Conservation (phyloP, 2,113 vertebrate genomes). For the human (Homo sapiens) region DNA sequence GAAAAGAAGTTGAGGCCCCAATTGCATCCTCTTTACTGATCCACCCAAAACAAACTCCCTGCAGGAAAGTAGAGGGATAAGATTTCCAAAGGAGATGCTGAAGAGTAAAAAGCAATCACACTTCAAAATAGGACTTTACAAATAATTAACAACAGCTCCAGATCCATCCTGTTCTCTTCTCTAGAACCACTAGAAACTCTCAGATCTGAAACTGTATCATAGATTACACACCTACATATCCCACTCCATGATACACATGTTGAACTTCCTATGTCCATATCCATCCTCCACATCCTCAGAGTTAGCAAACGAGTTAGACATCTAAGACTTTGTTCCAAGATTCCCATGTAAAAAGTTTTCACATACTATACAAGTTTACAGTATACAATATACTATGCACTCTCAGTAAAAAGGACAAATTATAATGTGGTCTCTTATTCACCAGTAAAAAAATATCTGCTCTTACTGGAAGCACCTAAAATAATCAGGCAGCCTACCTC, state of each 20-base stretch:
- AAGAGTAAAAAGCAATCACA: neutral
- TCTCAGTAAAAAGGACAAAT: neutral
- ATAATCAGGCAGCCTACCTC: neutral
- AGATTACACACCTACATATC: neutral
- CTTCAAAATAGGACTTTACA: neutral
- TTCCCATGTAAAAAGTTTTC: neutral
- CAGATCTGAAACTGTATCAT: neutral
- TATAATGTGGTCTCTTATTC: neutral
- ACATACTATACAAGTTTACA: neutral
- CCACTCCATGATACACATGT: neutral
- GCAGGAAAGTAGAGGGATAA: neutral
- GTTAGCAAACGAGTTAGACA: neutral
- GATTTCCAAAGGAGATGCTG: neutral
- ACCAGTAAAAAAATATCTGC: neutral
- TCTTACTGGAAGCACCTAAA: constrained; percentile 39
- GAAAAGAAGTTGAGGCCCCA: neutral
- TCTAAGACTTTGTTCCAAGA: neutral
- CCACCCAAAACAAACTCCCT: neutral
- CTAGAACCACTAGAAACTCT: neutral
- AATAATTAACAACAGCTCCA: neutral
- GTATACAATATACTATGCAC: neutral
- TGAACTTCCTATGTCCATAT: neutral
- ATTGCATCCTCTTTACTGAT: neutral
- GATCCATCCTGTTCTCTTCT: neutral
- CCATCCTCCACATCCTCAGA: neutral